Base-by-base conservation (phyloP, 2,797 vertebrate genomes). In the Lerista edwardsae region DNA sequence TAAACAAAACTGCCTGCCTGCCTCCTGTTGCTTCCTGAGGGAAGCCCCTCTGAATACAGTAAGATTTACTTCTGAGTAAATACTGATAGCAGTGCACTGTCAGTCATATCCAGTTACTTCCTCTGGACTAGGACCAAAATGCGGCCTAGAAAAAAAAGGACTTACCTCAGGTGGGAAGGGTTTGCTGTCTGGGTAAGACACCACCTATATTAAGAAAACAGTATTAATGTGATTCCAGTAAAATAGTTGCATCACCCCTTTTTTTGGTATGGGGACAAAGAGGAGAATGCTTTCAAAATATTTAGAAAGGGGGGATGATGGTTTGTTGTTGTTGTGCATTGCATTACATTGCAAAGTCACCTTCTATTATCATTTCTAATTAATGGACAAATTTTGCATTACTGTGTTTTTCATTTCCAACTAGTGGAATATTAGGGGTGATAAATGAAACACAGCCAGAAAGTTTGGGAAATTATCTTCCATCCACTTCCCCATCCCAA, bases 101-200 rank as follows among this genome's bases (percentile, higher is more conserved):
- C 23, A 61, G 15, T 57, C 55, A 19, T 57, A 2, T 57, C 55
- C 55, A 57, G 55, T 57, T 57, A 36, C 27, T n/a, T 65, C n/a
- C 5, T 31, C 31, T 67, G 64, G n/a, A 17, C 31, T 34, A 17
- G 31, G 6, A 7, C 31, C 34, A 29, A 78, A 61, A 72, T 15
- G 21, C 62, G n/a, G 59, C n/a, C 47, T 19, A 61, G 57, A 36
- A 51, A 34, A 51, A 34, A 34, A 64, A 34, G 3, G 12, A 17
- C 31, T 84, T 84, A 84, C 83, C 67, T 79, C 83, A 9, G 83
- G 83, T 36, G 83, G 83, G 57, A 17, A 84, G 12, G 83, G 83
- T 3, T 79, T 47, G 76, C 57, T 84, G 0, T 72, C n/a, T 72
- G 83, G 83, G 17, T 84, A 84, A 23, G 75, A 36, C 9, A 72